phyloP scores from a whole-genome alignment of 1,140 invertebrate species.

The Drosophila azteca region DNA sequence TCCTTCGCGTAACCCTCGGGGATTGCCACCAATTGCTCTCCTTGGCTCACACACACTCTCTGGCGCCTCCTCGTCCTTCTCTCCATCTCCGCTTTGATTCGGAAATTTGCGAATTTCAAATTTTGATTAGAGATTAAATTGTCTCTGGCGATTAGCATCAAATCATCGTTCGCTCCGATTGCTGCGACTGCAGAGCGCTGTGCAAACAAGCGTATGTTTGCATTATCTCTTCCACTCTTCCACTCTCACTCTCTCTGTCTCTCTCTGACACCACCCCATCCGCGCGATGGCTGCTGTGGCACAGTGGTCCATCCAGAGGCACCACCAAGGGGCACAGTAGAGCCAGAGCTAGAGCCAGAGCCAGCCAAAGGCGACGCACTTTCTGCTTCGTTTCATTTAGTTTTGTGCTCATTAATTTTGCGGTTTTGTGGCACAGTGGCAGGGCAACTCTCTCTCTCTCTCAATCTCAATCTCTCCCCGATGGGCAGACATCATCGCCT shows the following conservation, averaged over 20 bases:
- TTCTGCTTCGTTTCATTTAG: constrained; percentile 74
- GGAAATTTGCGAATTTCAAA: constrained; percentile 78
- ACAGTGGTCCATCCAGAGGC: constrained; percentile 36
- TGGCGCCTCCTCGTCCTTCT: not conserved
- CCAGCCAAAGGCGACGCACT: constrained; percentile 56
- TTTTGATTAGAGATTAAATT: constrained; percentile 82
- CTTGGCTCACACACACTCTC: constrained; percentile 9
- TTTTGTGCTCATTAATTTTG: constrained; percentile 78
- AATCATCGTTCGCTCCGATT: constrained; percentile 39
- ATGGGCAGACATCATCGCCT: constrained; percentile 12
- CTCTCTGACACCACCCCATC: not conserved
- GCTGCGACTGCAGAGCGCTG: constrained; percentile 22
- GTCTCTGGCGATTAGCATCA: constrained; percentile 78
- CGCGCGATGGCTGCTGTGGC: not conserved
- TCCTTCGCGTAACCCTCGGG: constrained; percentile 14
- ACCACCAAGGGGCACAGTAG: constrained; percentile 5
- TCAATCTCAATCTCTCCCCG: not conserved
- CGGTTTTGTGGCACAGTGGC: constrained; percentile 50
- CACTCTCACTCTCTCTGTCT: too few species aligned
- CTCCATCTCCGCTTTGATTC: constrained; percentile 26
- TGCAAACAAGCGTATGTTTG: constrained; percentile 80
- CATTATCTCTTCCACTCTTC: constrained; percentile 48
- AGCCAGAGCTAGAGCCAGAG: constrained; percentile 25
- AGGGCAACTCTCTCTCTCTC: not conserved
- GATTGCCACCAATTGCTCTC: constrained; percentile 36